Evolutionary conservation across 2,113 vertebrate species (phyloP), one percentile per base, ranked within the genome.

Genomic region (Noturus placidus): DNA sequence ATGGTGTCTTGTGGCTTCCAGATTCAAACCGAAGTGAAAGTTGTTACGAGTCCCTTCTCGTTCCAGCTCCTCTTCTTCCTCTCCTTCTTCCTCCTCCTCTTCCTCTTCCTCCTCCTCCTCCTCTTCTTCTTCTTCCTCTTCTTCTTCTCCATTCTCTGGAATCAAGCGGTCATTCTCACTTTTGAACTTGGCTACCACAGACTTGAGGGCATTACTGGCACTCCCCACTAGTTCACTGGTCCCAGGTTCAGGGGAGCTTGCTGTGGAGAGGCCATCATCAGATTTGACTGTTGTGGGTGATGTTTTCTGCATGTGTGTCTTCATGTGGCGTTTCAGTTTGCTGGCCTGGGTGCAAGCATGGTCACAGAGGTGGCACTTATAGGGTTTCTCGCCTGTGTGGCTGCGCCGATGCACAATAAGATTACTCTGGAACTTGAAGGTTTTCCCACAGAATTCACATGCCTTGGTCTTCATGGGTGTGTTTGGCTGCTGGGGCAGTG

Each of bases 381-480:
- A 99, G 89, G 98, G 98, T 95, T 99, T 99, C 94, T 99, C 98
- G 89, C 98, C 98, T 0, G 98, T 99, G 97, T 99, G 98, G 95
- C 98, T 99, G 91, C 98, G 96, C 89, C 98, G 96, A 92, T 99
- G 98, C 85, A 99, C 98, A 82, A 99, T 98, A 92, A 99, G 94
- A 95, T 99, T 99, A 95, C 98, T 99, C 96, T 99, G 98, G 93
- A 99, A 99, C 94, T 99, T 99, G 95, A 99, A 99, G 87, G 97
- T 96, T 94, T 99, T 99, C 89, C 98, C 98, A 20, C 98, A 99
- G 95, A 99, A 99, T 93, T 99, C 98, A 52, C 98, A 99, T n/a
- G 98, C 99, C 94, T 99, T 99, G 94, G 96, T 95, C 96, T 99
- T 99, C 92, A 97, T 84, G 83, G 97, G 95, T 46, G 95, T 95